A percentile compares a stretch with the other conserved stretches of the same genome.
phyloP scores from a whole-genome alignment of 2,888 invertebrate species.

The Philereme transversata region DNA sequence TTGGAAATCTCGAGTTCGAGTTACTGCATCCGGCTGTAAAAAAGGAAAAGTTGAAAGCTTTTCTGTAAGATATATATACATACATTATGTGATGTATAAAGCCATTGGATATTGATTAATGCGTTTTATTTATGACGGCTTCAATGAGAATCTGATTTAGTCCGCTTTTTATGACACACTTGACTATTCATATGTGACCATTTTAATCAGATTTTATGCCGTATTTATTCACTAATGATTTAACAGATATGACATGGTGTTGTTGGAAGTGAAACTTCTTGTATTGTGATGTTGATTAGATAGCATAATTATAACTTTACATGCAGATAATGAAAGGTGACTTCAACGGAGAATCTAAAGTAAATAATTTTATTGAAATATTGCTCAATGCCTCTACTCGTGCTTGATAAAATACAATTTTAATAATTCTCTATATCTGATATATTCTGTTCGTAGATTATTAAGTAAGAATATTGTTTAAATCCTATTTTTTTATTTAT shows the following conservation, averaged over 20 bases:
- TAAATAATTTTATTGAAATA: conserved; percentile 1
- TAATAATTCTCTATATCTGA: neutral
- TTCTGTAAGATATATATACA: conserved; percentile 43
- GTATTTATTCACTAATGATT: conserved; percentile 27
- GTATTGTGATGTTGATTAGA: conserved; percentile 26
- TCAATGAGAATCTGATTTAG: conserved; percentile 44
- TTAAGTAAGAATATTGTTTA: neutral
- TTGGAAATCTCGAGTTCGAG: conserved; percentile 46
- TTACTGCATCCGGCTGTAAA: conserved; percentile 56
- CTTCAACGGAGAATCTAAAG: neutral
- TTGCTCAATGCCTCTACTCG: neutral
- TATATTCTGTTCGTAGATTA: neutral
- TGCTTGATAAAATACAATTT: neutral
- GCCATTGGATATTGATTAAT: conserved; percentile 28
- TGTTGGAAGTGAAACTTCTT: conserved; percentile 17
- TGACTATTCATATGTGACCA: conserved; percentile 20
- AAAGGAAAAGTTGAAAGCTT: conserved; percentile 55
- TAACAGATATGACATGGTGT: conserved; percentile 15
- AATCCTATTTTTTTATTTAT: too few relatives aligned
- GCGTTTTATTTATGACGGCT: conserved; percentile 23
- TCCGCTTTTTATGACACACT: conserved; percentile 43
- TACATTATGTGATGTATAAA: conserved; percentile 29
- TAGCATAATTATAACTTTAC: conserved; percentile 12
- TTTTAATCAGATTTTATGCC: conserved; percentile 22
- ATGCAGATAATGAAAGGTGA: conserved; percentile 5